Evolutionary conservation across 2,797 vertebrate species (phyloP).

Genomic region (Ctenochaetus hawaiiensis): DNA sequence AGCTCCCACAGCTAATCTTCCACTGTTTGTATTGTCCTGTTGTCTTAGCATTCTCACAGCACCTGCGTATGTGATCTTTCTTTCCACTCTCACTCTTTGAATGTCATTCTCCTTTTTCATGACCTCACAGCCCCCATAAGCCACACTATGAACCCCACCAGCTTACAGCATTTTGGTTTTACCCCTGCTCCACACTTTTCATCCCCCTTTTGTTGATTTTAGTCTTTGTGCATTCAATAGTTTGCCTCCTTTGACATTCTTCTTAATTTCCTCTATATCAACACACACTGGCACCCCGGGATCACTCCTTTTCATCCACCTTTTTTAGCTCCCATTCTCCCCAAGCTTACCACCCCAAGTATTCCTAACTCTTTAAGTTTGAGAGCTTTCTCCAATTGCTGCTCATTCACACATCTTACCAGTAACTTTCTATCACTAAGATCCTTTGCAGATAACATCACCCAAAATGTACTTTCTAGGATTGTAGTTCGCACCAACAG

Average conservation of each 20-base stretch:
- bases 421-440: not conserved
- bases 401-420: not conserved
- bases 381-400: not conserved
- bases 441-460: not conserved
- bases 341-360: not conserved
- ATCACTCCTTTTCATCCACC: not conserved
- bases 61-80: not conserved
- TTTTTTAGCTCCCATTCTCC: not conserved
- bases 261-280: not conserved
- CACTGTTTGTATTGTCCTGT: not conserved
- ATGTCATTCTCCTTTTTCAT: not conserved
- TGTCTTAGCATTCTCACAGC: not conserved
- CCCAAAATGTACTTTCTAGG: not conserved
- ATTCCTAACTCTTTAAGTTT: not conserved
- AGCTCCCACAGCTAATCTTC: not conserved
- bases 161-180: conserved; percentile 2
- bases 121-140: not conserved
- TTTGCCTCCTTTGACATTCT: not conserved
- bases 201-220: not conserved
- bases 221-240: not conserved
- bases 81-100: conserved; percentile 5
- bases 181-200: conserved; percentile 1
- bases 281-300: not conserved
- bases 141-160: not conserved
- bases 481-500: not conserved